Conservation (phyloP, 2,888 invertebrate genomes). For the Sinodicranocentrus sp. region DNA sequence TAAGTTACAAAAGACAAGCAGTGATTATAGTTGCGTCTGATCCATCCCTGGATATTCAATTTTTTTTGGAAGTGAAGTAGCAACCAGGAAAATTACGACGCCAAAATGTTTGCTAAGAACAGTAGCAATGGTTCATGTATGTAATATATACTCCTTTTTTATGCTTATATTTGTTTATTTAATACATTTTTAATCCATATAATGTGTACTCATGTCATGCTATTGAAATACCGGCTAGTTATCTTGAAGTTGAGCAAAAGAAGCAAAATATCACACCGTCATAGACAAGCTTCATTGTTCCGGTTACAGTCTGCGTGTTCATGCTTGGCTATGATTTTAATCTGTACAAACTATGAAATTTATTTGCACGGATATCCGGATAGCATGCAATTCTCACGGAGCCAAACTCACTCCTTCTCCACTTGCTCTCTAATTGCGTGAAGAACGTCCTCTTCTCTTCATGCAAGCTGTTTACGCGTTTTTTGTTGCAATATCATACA, state of each 20-base stretch:
- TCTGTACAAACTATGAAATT: background rate
- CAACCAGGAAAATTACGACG: background rate
- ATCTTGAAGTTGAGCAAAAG: too few species aligned
- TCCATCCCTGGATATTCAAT: background rate
- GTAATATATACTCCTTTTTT: background rate
- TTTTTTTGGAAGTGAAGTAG: background rate
- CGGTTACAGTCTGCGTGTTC: too few species aligned
- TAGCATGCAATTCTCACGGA: slow-evolving; percentile 27
- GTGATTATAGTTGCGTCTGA: background rate
- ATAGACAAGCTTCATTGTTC: too few species aligned
- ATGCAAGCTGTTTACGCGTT: background rate
- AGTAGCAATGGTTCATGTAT: background rate
- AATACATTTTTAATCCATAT: background rate
- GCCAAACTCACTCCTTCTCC: background rate
- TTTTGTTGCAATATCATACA: background rate
- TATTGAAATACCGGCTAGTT: too few species aligned
- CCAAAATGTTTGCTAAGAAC: slow-evolving; percentile 8
- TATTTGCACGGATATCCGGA: slow-evolving; percentile 51
- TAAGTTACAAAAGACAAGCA: background rate
- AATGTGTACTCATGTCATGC: too few species aligned
- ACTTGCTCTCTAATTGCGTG: background rate
- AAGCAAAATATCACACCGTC: too few species aligned
- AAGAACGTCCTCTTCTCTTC: background rate
- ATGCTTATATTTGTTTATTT: background rate
- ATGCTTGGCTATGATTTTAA: background rate